These are phyloP conservation scores for Iselma pallidipennis DNA, from an alignment of 2,888 invertebrate genomes.

Conservation along the genomic window DNA sequence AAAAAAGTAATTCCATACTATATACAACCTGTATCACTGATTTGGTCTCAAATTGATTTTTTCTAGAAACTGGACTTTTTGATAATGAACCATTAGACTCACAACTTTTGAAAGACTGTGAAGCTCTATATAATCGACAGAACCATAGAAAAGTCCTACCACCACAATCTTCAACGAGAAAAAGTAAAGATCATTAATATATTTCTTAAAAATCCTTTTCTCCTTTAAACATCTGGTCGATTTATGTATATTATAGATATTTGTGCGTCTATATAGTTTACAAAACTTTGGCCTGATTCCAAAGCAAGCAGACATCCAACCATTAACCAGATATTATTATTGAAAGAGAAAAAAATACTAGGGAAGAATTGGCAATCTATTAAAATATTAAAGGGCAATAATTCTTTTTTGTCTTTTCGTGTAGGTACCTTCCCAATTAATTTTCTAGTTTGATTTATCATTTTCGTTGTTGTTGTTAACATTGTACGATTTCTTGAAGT, in stretches of 20 bases:
- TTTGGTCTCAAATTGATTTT: not conserved
- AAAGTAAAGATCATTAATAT: conserved; percentile 8
- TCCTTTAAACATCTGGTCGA: not conserved
- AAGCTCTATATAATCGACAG: conserved; percentile 7
- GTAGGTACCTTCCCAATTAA: not conserved
- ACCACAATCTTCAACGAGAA: conserved; percentile 6
- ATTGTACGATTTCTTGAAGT: too few species aligned
- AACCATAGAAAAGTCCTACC: conserved; percentile 9
- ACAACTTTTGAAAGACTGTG: conserved; percentile 8
- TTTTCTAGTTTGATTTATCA: not conserved
- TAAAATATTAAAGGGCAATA: not conserved
- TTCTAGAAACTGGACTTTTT: not conserved
- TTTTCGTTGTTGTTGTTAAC: too few species aligned
- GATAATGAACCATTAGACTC: not conserved
- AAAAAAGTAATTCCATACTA: conserved; percentile 5
- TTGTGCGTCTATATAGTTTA: not conserved
- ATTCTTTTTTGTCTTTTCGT: not conserved
- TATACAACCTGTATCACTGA: not conserved
- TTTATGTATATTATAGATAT: not conserved
- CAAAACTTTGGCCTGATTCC: conserved; percentile 4
- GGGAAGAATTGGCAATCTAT: not conserved
- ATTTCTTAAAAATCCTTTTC: not conserved
- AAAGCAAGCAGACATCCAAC: conserved; percentile 15
- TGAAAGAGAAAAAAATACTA: conserved; percentile 9
- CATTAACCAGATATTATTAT: conserved; percentile 11